Conservation (phyloP, 2,113 vertebrate genomes). For the Laticauda laticaudata region DNA sequence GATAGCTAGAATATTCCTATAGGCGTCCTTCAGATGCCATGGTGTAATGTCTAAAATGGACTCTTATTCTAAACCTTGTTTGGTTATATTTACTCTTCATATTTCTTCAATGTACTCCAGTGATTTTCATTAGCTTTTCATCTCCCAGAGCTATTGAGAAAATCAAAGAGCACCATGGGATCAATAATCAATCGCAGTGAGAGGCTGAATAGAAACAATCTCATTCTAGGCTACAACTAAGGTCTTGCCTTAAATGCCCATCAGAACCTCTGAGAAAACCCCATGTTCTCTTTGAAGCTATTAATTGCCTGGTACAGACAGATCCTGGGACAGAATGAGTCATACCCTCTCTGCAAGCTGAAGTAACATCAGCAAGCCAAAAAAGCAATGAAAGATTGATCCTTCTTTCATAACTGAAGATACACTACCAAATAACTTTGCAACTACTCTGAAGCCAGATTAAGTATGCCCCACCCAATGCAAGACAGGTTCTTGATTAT, state of each 20-base stretch:
- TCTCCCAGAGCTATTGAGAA: no score
- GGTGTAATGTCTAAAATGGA: neutral
- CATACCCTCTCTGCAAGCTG: neutral
- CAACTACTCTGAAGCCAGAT: neutral
- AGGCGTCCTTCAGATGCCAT: neutral
- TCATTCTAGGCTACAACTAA: neutral
- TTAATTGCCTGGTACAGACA: neutral
- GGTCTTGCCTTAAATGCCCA: neutral
- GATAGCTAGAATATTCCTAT: neutral
- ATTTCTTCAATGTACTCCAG: no score
- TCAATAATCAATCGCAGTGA: no score
- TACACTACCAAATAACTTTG: neutral
- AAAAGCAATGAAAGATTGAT: neutral
- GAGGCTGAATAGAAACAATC: no score
- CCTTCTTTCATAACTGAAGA: neutral
- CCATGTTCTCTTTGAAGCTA: neutral
- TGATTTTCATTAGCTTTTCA: no score
- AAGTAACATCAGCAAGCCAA: neutral
- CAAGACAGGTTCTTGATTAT: neutral
- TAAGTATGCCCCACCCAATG: neutral
- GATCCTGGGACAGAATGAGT: neutral
- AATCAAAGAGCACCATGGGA: no score
- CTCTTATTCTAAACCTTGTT: neutral
- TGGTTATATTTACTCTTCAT: no score
- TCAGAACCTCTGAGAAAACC: neutral